A percentile compares a stretch with the other conserved stretches of the same genome.
Conservation (phyloP, 2,888 invertebrate species). For the Coelinius sp. region DNA sequence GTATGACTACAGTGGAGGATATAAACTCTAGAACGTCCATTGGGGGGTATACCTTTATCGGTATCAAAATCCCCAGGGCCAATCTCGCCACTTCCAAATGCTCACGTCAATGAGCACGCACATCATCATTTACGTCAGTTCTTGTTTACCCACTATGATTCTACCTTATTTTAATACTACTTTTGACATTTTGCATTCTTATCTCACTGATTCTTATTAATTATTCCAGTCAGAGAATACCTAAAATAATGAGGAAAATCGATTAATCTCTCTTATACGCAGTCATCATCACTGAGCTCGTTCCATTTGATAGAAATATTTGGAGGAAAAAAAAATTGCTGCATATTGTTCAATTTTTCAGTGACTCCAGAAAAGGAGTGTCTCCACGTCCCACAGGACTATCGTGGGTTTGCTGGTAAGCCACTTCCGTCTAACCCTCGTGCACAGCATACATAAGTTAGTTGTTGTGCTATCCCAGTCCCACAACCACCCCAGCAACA, state of each 20-base stretch:
- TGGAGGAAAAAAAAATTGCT: neutral
- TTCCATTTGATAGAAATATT: neutral
- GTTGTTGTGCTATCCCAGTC: constrained; percentile 31
- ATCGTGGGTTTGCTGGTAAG: constrained; percentile 27
- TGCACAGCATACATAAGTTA: constrained; percentile 47
- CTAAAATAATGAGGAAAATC: too few species aligned
- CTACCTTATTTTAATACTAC: neutral
- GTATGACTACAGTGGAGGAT: neutral
- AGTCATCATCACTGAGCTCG: too few species aligned
- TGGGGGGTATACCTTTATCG: constrained; percentile 24
- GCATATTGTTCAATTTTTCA: constrained; percentile 17
- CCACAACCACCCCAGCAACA: neutral
- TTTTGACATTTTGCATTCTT: neutral
- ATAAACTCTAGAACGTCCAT: constrained; percentile 4
- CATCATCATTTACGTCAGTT: neutral
- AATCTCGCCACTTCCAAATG: constrained; percentile 1
- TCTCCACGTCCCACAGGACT: constrained; percentile 24
- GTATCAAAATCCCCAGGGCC: constrained; percentile 10
- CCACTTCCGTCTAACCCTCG: constrained; percentile 45
- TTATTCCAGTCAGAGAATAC: too few species aligned
- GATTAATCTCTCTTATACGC: too few species aligned
- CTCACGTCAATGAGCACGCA: neutral
- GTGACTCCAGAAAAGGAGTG: neutral
- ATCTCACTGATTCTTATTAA: too few species aligned
- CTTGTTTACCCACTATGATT: neutral